Percentiles rank a stretch among this genome's conserved stretches.
phyloP scores from a whole-genome alignment of 2,113 vertebrate genomes.

The Pterophyllum scalare region DNA sequence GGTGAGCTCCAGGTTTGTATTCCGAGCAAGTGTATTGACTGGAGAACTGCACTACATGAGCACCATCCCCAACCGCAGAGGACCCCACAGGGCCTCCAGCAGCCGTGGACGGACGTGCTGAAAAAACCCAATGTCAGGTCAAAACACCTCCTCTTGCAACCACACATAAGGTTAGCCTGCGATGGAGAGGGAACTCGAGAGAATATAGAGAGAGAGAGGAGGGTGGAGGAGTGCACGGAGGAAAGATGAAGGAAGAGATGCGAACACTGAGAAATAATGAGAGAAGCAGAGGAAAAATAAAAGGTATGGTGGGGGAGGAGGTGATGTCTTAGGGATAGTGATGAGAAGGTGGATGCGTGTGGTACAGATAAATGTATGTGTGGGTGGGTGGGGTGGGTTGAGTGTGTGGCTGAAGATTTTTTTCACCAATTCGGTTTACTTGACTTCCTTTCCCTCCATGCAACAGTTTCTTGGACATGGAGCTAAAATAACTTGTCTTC shows the following conservation, averaged over 20 bases:
- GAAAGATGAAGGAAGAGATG: slow-evolving; percentile 34
- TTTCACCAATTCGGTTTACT: slow-evolving; percentile 28
- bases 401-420: slow-evolving; percentile 26
- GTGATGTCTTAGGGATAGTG: slow-evolving; percentile 29
- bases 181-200: neutral
- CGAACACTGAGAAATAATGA: slow-evolving; percentile 57
- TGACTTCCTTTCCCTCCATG: slow-evolving; percentile 26
- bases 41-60: slow-evolving; percentile 50
- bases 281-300: slow-evolving; percentile 48
- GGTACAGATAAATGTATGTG: slow-evolving; percentile 5
- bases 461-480: slow-evolving; percentile 30
- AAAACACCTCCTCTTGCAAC: slow-evolving; percentile 64
- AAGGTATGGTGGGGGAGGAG: neutral
- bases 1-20: slow-evolving; percentile 67
- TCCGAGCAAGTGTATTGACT: slow-evolving; percentile 52
- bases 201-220: neutral
- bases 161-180: slow-evolving; percentile 36
- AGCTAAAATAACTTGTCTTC: neutral
- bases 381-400: neutral
- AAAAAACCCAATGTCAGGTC: slow-evolving; percentile 71
- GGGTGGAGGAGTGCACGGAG: neutral
- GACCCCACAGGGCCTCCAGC: slow-evolving; percentile 60
- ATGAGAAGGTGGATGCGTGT: slow-evolving; percentile 31
- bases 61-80: slow-evolving; percentile 55
- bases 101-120: slow-evolving; percentile 61